A percentile compares a stretch with the other conserved stretches of the same genome.
Conservation (phyloP, 2,113 vertebrate species). For the Fulica atra region DNA sequence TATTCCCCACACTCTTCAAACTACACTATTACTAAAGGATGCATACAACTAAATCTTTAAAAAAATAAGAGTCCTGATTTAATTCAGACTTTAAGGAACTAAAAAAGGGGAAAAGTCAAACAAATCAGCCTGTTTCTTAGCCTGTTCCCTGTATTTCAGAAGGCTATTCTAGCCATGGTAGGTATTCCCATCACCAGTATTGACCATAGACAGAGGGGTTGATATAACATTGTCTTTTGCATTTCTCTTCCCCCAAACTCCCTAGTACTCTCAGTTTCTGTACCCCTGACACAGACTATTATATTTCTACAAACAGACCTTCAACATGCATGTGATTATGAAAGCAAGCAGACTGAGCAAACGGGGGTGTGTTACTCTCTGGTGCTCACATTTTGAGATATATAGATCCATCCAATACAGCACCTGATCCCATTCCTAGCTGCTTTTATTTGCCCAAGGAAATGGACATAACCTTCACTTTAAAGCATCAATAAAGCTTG, state of each 20-base stretch:
- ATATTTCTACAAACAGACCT: background rate
- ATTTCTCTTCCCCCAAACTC: background rate
- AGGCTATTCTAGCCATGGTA: background rate
- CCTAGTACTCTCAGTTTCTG: background rate
- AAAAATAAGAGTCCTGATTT: background rate
- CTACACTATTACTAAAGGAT: background rate
- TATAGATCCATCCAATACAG: slow-evolving; percentile 51
- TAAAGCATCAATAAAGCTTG: slow-evolving; percentile 79
- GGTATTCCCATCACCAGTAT: background rate
- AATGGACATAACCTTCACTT: slow-evolving; percentile 78
- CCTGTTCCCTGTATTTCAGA: background rate
- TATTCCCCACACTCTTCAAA: background rate
- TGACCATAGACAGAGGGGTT: rapidly evolving
- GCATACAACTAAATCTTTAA: background rate
- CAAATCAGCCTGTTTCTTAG: background rate
- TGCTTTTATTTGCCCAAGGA: slow-evolving; percentile 77
- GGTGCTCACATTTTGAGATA: slow-evolving; percentile 12
- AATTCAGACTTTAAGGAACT: slow-evolving; percentile 1
- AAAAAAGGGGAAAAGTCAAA: background rate
- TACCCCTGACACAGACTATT: background rate
- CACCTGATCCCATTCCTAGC: slow-evolving; percentile 78
- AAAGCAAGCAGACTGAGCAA: slow-evolving; percentile 2
- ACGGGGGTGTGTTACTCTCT: background rate
- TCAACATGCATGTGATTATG: background rate
- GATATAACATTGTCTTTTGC: background rate